Conservation (phyloP, 2,888 invertebrate genomes). For the Campopleginae sp. region DNA sequence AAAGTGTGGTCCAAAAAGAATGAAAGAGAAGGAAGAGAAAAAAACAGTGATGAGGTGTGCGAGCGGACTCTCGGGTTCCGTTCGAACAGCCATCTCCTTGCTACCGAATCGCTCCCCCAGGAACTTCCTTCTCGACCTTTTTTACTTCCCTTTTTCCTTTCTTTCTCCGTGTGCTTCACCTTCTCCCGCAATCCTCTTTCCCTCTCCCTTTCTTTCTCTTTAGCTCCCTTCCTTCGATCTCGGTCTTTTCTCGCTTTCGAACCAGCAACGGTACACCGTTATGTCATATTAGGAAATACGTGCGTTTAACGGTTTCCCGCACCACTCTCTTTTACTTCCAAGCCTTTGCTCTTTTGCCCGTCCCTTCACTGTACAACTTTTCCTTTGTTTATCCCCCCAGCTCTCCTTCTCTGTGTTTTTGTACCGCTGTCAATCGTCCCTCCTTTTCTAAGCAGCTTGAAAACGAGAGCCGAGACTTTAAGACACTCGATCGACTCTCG, state of each 20-base stretch:
- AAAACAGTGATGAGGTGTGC: constrained; percentile 49
- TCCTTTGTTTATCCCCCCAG: neutral
- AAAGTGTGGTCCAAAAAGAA: constrained; percentile 36
- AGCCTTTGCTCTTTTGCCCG: constrained; percentile 32
- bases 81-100: constrained; percentile 61
- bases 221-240: constrained; percentile 53
- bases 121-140: constrained; percentile 61
- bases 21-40: constrained; percentile 36
- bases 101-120: constrained; percentile 67
- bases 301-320: constrained; percentile 80
- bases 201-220: constrained; percentile 48
- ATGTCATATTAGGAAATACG: constrained; percentile 83
- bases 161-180: constrained; percentile 25
- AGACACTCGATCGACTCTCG: neutral
- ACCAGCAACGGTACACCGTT: constrained; percentile 80
- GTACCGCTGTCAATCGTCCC: neutral
- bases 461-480: neutral
- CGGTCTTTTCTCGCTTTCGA: constrained; percentile 66
- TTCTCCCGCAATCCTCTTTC: constrained; percentile 40
- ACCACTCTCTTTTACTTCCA: constrained; percentile 55
- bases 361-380: neutral
- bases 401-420: constrained; percentile 2
- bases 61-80: constrained; percentile 68
- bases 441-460: neutral
- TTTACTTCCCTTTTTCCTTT: constrained; percentile 59